Conservation (phyloP, 2,888 invertebrate species). For the Idaea dimidiata region DNA sequence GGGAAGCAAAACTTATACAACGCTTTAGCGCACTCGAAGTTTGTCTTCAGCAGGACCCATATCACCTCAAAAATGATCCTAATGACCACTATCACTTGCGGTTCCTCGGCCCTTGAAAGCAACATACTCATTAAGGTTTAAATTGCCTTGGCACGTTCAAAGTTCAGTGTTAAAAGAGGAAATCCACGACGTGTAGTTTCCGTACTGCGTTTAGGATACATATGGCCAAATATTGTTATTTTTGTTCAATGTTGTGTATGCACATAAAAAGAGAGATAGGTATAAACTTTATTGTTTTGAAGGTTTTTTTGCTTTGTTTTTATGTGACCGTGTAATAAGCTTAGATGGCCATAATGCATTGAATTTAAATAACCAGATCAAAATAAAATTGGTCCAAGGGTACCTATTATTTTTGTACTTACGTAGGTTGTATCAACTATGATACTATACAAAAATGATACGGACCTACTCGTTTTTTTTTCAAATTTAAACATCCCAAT, state of each 20-base stretch:
- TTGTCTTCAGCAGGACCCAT: constrained; percentile 64
- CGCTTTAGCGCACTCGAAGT: constrained; percentile 69
- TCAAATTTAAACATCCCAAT: no score
- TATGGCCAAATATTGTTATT: not conserved
- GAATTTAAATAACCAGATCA: no score
- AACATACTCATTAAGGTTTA: constrained; percentile 6
- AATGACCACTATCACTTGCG: constrained; percentile 44
- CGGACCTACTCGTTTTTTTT: no score
- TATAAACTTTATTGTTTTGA: not conserved
- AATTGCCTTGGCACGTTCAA: not conserved
- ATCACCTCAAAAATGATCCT: constrained; percentile 71
- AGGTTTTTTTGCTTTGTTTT: not conserved
- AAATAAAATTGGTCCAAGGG: no score
- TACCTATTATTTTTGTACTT: no score
- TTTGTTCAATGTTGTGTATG: not conserved
- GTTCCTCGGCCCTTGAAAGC: constrained; percentile 53
- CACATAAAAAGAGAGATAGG: not conserved
- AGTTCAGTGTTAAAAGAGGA: not conserved
- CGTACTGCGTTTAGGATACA: not conserved
- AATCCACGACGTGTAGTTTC: not conserved
- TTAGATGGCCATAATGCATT: no score
- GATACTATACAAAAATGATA: no score
- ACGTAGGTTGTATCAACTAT: no score
- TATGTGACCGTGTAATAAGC: no score
- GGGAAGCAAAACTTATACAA: constrained; percentile 78